Evolutionary conservation across 2,797 vertebrate species (phyloP), one percentile per base, ranked within the genome.

Genomic region (Trachops cirrhosus): DNA sequence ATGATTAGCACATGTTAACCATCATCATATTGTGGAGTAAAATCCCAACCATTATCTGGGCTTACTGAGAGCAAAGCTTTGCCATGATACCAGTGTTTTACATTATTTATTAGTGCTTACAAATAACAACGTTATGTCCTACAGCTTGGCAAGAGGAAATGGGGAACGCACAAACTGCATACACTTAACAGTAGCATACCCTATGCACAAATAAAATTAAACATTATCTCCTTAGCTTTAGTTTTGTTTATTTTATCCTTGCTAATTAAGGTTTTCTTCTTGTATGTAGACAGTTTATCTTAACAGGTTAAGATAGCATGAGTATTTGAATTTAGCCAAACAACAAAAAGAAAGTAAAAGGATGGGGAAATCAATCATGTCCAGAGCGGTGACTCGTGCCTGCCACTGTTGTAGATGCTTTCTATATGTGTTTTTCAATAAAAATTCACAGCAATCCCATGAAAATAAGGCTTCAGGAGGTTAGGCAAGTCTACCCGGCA

Each of bases 401-500:
- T 80, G 37, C 59, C 57, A 37, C 54, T 64, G 46, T 46, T 94
- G 85, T 89, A 19, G 26, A n/a, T 48, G 57, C 46, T 95, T 92
- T 94, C 73, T 85, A 12, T 86, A 32, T n/a, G 73, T 3, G 4
- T 95, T 96, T 96, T 84, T 91, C 95, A 93, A 96, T 97, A 96
- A 97, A 97, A 96, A 95, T 86, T 95, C 97, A 95, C 70, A 93
- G 82, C 62, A 77, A 92, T 73, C 80, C 78, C 86, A 89, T 93
- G 96, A 97, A 96, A 97, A 93, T 22, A 52, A 95, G 88, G 57
- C 59, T 95, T 95, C 59, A 70, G 84, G 94, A 97, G 82, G 89
- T 92, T 95, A 78, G 93, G 79, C 82, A 90, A 86, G 79, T 77
- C 95, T 96, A 89, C 79, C 52, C 74, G 59, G 82, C 85, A 67